Conservation (phyloP, 2,888 invertebrate genomes). For the Heliconius aoede region DNA sequence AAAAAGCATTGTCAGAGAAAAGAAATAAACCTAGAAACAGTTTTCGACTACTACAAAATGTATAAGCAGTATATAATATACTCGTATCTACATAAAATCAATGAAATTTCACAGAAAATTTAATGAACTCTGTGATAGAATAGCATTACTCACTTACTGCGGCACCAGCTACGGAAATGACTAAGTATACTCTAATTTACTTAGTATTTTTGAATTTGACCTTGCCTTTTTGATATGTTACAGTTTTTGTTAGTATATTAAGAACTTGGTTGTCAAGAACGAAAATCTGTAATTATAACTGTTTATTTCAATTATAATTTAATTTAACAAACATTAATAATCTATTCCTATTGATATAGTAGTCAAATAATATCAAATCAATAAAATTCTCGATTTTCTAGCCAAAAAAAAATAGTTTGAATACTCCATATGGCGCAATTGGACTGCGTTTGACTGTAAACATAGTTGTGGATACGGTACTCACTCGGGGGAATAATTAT, state of each 20-base stretch:
- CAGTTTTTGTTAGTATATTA: neutral
- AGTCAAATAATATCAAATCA: too few relatives aligned
- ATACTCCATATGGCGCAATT: too few relatives aligned
- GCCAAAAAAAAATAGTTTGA: too few relatives aligned
- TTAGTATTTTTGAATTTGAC: slow-evolving; percentile 1
- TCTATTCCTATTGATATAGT: too few relatives aligned
- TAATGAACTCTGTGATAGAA: neutral
- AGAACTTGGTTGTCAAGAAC: neutral
- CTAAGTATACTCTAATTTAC: slow-evolving; percentile 5
- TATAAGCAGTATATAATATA: neutral
- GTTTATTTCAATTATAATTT: too few relatives aligned
- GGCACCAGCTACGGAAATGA: slow-evolving; percentile 5
- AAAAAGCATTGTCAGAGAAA: too few relatives aligned
- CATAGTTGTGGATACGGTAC: neutral
- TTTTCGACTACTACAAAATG: neutral
- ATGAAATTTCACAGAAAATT: neutral
- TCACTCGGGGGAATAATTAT: neutral
- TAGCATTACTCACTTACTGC: slow-evolving; percentile 6
- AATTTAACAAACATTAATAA: too few relatives aligned
- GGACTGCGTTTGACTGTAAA: neutral
- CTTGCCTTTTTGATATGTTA: neutral
- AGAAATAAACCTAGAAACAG: too few relatives aligned
- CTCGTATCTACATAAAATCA: neutral
- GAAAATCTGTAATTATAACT: too few relatives aligned
- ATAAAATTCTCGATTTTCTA: too few relatives aligned